Conservation (phyloP, 2,888 invertebrate species). For the Smittia aterrima region DNA sequence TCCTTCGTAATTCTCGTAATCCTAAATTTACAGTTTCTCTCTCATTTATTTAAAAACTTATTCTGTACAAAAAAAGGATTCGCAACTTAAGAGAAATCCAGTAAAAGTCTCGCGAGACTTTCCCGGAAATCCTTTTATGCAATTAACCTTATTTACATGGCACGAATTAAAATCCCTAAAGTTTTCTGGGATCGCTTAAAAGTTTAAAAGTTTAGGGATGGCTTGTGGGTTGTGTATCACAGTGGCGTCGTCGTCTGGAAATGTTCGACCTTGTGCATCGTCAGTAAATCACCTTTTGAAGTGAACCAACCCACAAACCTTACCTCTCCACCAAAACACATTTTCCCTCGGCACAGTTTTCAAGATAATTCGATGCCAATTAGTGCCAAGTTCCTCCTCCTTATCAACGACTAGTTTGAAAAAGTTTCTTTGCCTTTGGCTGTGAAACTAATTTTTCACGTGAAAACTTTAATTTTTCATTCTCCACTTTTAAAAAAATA, state of each 20-base stretch:
- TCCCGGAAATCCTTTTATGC: neutral
- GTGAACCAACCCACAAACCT: too few species aligned
- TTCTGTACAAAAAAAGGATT: neutral
- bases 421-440: neutral
- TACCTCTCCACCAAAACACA: neutral
- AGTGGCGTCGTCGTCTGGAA: too few species aligned
- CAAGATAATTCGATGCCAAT: neutral
- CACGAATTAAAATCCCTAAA: slow-evolving; percentile 6
- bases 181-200: neutral
- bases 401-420: neutral
- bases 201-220: neutral
- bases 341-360: neutral
- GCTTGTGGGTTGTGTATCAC: too few species aligned
- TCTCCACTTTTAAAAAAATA: slow-evolving; percentile 6
- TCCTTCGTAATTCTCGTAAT: neutral
- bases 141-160: slow-evolving; percentile 13
- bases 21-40: neutral
- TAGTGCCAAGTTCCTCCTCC: neutral
- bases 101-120: neutral
- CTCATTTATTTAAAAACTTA: neutral
- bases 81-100: neutral
- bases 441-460: neutral
- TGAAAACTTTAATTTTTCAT: neutral
- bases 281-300: too few species aligned
- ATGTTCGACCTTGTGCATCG: too few species aligned